These are phyloP conservation scores for Ranitomeya variabilis DNA, from an alignment of 2,113 vertebrate genomes.

Conservation along the genomic window DNA sequence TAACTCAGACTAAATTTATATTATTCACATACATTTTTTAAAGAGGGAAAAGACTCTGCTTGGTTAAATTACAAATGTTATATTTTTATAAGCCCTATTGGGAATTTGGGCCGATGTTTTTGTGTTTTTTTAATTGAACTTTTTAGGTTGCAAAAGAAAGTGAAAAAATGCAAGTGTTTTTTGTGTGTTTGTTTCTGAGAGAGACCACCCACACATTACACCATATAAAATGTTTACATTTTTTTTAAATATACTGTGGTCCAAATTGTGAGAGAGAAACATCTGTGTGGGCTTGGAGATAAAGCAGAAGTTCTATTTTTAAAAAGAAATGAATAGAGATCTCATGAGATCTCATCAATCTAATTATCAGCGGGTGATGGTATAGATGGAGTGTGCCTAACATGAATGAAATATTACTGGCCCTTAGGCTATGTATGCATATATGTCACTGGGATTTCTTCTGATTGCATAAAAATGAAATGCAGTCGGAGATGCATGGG, in stretches of 20 bases:
- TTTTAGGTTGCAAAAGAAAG: neutral
- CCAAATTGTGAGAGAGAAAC: neutral
- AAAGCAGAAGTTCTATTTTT: conserved; percentile 14
- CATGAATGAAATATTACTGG: conserved; percentile 3
- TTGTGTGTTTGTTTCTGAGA: neutral
- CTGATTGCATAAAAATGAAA: neutral
- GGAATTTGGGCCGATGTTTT: neutral
- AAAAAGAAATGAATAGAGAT: neutral
- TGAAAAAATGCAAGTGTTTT: neutral
- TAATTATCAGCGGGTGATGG: conserved; percentile 22
- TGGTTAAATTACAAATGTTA: neutral
- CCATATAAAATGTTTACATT: neutral
- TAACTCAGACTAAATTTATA: too few species aligned
- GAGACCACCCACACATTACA: neutral
- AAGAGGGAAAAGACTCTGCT: neutral
- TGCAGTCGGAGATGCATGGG: neutral
- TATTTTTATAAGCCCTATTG: neutral
- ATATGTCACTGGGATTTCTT: neutral
- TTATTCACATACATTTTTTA: too few species aligned
- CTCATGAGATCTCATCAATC: conserved; percentile 21
- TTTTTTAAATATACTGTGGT: neutral
- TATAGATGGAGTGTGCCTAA: neutral
- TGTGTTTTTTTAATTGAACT: neutral
- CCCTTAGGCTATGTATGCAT: conserved; percentile 15
- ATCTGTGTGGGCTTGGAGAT: conserved; percentile 13